These are phyloP conservation scores for Reinhardtius hippoglossoides DNA, from an alignment of 2,113 vertebrate species.

Conservation along the genomic window DNA sequence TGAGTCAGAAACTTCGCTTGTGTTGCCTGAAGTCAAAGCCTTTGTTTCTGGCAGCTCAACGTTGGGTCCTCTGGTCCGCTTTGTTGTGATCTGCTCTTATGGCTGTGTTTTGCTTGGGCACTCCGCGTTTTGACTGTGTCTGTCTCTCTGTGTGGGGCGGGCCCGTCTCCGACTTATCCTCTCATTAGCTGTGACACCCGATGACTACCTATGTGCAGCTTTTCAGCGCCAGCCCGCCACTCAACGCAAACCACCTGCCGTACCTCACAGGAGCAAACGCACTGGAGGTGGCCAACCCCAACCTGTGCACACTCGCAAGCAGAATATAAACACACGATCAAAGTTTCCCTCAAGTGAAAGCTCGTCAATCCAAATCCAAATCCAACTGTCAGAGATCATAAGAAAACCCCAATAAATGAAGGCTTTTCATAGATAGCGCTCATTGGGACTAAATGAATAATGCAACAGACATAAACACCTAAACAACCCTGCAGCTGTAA, in stretches of 20 bases:
- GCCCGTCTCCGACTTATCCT: slow-evolving; percentile 37
- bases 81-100: slow-evolving; percentile 48
- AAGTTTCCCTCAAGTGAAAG: slow-evolving; percentile 5
- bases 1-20: neutral
- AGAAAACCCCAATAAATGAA: slow-evolving; percentile 19
- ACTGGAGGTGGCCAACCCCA: neutral
- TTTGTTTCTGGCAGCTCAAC: slow-evolving; percentile 28
- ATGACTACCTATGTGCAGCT: slow-evolving; percentile 30
- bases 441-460: slow-evolving; percentile 44
- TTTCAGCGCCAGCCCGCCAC: slow-evolving; percentile 53
- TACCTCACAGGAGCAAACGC: slow-evolving; percentile 24
- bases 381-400: slow-evolving; percentile 16
- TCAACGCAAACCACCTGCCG: slow-evolving; percentile 67
- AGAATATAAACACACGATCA: slow-evolving; percentile 23
- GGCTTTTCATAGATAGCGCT: slow-evolving; percentile 12
- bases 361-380: slow-evolving; percentile 18
- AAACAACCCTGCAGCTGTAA: slow-evolving; percentile 45
- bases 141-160: slow-evolving; percentile 36
- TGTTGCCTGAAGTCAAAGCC: slow-evolving; percentile 17
- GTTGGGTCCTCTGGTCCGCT: slow-evolving; percentile 22
- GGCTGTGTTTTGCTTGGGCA: slow-evolving; percentile 29
- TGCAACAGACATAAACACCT: slow-evolving; percentile 33
- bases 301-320: neutral
- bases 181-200: slow-evolving; percentile 52
- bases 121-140: slow-evolving; percentile 55